These are phyloP conservation scores for Muscicapa striata DNA, from an alignment of 2,797 vertebrate species.

Conservation along the genomic window DNA sequence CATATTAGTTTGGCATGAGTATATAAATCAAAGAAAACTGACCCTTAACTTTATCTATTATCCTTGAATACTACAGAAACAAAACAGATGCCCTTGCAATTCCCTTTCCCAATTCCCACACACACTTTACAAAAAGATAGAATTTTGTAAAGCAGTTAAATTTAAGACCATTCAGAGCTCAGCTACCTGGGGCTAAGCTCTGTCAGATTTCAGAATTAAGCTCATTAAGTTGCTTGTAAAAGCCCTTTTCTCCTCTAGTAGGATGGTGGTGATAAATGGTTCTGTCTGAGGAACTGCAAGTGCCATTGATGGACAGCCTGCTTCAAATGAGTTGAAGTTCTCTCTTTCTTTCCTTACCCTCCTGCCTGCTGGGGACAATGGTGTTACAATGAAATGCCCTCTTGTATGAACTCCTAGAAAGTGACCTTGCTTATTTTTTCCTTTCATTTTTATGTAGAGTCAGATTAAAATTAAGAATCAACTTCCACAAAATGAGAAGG, in stretches of 20 bases:
- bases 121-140: not conserved
- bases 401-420: not conserved
- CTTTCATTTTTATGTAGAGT: not conserved
- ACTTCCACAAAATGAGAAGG: not conserved
- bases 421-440: not conserved
- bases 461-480: not conserved
- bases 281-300: not conserved
- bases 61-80: not conserved
- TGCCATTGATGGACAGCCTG: not conserved
- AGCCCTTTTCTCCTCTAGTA: not conserved
- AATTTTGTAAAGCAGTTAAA: not conserved
- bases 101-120: not conserved
- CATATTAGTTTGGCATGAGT: not conserved
- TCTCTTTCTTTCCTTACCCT: not conserved
- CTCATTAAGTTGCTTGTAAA: slow-evolving; percentile 49
- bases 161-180: slow-evolving; percentile 28
- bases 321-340: not conserved
- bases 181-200: not conserved
- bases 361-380: not conserved
- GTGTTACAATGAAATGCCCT: not conserved
- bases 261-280: not conserved
- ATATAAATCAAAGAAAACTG: slow-evolving; percentile 3
- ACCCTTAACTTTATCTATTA: slow-evolving; percentile 23
- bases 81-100: not conserved
- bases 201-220: slow-evolving; percentile 45